Base-by-base conservation (phyloP, 2,113 vertebrate species). In the Passer montanus region DNA sequence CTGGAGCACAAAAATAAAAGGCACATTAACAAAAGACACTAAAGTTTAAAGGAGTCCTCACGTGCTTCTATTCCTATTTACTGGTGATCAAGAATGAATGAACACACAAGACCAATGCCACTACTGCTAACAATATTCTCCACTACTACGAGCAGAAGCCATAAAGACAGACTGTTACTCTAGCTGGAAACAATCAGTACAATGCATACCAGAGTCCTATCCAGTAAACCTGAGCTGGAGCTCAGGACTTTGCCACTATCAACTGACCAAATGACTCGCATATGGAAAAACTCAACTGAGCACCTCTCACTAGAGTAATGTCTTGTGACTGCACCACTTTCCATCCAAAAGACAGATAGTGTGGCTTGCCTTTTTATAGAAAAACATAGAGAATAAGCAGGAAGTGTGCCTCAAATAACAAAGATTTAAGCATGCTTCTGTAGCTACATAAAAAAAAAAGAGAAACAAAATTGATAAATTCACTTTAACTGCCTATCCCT, bases 171-270 rank as follows among this genome's bases (percentile, higher is more conserved):
- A 53, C 31, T 37, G 37, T 87, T 96, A 96, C 94, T 74, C 59
- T 26, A 90, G 89, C 84, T 95, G 95, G 96, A 97, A 97, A 97
- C 90, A 90, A 97, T 97, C 90, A 93, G 89, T 28, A 89, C 92
- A 94, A 96, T 96, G 95, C 88, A 93, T 84, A 93, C 95, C 89
- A 84, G 63, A 86, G 55, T 13, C 64, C 35, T 16, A 15, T 58
- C 92, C 90, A 93, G 83, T 47, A 93, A 97, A 95, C 43, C 88
- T 74, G 83, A 96, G 95, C 86, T 88, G 72, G 27, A 47, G 63
- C 67, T 86, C 18, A 81, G 83, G 41, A 35, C 67, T 86, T 63
- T 22, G 83, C 76, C 60, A 27, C 80, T 81, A 89, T 94, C 92
- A 92, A 81, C 88, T 95, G 90, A 95, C 60, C 79, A 83, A 89